These are phyloP conservation scores for Sialis lutaria DNA, from an alignment of 2,888 invertebrate species.

Conservation along the genomic window DNA sequence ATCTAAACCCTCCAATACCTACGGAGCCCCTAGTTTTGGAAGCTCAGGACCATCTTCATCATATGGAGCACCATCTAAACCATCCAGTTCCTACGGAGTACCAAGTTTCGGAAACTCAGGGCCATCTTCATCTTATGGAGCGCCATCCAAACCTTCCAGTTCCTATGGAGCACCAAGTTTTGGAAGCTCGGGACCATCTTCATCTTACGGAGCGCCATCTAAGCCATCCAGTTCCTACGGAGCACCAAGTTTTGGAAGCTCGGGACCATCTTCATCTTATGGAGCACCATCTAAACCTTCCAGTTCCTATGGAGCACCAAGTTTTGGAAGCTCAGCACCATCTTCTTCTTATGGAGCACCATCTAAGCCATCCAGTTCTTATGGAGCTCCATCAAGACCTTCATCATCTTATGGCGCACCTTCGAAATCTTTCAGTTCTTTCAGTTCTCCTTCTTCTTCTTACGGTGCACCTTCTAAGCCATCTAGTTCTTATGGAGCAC, in stretches of 20 bases:
- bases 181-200: conserved; percentile 21
- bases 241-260: conserved; percentile 12
- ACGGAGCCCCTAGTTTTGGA: conserved; percentile 14
- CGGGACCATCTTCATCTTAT: conserved; percentile 17
- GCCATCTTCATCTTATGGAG: conserved; percentile 21
- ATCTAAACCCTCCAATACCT: conserved; percentile 17
- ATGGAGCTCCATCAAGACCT: conserved; percentile 18
- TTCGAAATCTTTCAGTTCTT: conserved; percentile 13
- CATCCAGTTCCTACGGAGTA: conserved; percentile 8
- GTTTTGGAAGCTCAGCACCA: conserved; percentile 10
- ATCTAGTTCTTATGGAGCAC: conserved; percentile 16
- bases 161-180: conserved; percentile 28
- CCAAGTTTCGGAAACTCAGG: conserved; percentile 26
- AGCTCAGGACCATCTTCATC: conserved; percentile 18
- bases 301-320: conserved; percentile 18
- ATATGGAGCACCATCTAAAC: conserved; percentile 20
- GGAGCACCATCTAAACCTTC: conserved; percentile 22
- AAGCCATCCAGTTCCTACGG: conserved; percentile 21
- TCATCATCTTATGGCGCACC: conserved; percentile 22
- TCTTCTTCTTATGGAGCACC: conserved; percentile 24
- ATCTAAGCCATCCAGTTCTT: conserved; percentile 16
- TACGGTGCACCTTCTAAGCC: conserved; percentile 25
- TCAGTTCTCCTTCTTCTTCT: conserved; percentile 18
- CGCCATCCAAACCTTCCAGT: conserved; percentile 20
- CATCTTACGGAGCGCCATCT: conserved; percentile 33